phyloP scores from a whole-genome alignment of 2,797 vertebrate genomes.

The Clarias platycephalus region DNA sequence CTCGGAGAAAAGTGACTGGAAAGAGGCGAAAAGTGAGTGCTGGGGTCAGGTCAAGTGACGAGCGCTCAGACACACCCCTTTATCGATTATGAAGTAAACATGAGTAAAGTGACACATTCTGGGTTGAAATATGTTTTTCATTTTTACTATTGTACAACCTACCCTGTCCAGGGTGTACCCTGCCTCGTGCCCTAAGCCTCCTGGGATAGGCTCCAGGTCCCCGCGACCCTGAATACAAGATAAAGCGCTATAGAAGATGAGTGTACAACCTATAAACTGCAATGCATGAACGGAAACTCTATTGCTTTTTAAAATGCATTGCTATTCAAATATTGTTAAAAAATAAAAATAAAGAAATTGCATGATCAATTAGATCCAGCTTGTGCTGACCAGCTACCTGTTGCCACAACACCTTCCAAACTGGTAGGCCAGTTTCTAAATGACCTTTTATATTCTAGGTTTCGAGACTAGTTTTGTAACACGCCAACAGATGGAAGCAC shows the following conservation, averaged over 20 bases:
- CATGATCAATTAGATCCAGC: not conserved
- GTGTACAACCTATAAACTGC: not conserved
- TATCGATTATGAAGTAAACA: not conserved
- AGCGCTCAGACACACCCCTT: not conserved
- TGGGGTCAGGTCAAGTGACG: not conserved
- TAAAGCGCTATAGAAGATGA: too few relatives aligned
- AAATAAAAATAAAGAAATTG: not conserved
- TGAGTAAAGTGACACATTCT: not conserved
- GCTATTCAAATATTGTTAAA: not conserved
- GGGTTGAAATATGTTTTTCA: not conserved
- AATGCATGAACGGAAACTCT: not conserved
- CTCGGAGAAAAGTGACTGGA: conserved; percentile 71
- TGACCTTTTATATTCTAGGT: too few relatives aligned
- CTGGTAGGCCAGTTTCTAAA: not conserved
- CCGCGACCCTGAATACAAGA: too few relatives aligned
- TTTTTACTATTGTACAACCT: not conserved
- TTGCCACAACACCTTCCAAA: not conserved
- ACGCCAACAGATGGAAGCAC: too few relatives aligned
- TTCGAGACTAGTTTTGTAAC: too few relatives aligned
- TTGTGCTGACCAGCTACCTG: not conserved
- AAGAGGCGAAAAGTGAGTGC: conserved; percentile 74
- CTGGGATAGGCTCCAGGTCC: too few relatives aligned
- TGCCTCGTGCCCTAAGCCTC: too few relatives aligned
- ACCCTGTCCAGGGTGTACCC: too few relatives aligned
- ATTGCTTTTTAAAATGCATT: not conserved